Percentiles rank a stretch among this genome's conserved stretches.
Evolutionary conservation across 2,113 vertebrate species (phyloP).

Genomic region (Phalacrocorax carbo): DNA sequence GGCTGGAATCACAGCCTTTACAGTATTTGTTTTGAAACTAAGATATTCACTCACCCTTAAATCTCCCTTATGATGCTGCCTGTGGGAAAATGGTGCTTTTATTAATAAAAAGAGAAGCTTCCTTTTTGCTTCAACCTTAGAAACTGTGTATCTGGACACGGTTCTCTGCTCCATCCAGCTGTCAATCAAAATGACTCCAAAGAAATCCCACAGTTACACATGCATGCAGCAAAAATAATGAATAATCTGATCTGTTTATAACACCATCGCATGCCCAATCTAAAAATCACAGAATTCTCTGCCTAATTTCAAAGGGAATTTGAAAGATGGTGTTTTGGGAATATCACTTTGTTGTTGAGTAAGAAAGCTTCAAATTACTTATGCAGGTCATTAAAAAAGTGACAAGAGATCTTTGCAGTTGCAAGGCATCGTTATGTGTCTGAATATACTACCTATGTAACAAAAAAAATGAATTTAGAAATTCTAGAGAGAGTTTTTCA

Average conservation of each 20-base stretch:
- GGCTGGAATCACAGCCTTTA: not conserved
- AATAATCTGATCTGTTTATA: not conserved
- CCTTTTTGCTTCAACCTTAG: not conserved
- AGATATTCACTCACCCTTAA: not conserved
- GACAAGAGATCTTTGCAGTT: not conserved
- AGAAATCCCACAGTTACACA: not conserved
- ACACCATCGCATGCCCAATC: fast-evolving
- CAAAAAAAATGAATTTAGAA: not conserved
- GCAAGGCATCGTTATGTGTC: not conserved
- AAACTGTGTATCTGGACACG: not conserved
- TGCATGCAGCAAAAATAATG: not conserved
- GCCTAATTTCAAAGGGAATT: not conserved
- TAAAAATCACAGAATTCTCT: not conserved
- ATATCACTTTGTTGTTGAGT: not conserved
- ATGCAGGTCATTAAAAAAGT: not conserved
- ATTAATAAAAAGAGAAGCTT: not conserved
- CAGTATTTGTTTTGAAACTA: not conserved
- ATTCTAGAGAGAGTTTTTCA: not conserved
- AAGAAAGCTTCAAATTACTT: not conserved
- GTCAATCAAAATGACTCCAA: not conserved
- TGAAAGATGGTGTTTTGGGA: not conserved
- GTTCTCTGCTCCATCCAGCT: not conserved
- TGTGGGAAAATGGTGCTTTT: not conserved
- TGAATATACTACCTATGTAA: not conserved
- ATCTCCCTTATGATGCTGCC: not conserved